Evolutionary conservation across 2,888 invertebrate species (phyloP), one percentile per base, ranked within the genome.

Genomic region (Orthosia cruda): DNA sequence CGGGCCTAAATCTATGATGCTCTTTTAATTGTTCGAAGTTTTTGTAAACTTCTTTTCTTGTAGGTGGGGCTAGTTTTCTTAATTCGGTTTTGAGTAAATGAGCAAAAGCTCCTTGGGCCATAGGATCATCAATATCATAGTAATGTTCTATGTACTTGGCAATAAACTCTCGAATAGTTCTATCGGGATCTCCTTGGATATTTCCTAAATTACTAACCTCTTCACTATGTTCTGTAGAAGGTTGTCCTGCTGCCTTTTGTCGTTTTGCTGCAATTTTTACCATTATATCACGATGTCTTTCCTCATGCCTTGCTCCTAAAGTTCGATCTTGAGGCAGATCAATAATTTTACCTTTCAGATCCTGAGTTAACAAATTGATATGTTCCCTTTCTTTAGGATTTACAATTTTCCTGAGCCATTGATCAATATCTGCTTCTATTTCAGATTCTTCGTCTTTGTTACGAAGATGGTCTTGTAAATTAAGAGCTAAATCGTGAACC

Each of bases 111-210:
- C 87, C 87, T 80, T 88, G 89, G 18, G 91, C 89, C 69, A 93
- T 77, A 5, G 89, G 82, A 75, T 94, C 93, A 49, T 91, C 91
- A 52, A 90, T 86, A 71, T 91, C 89, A 72, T 91, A 91, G 65
- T 91, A 91, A 45, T 92, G 90, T 81, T 93, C 89, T 65, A 94
- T 90, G 67, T 87, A 95, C 77, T 91, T 94, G 2, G 83, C 74
- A 50, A 95, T 89, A 57, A 91, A 91, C 55, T 93, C 88, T 84
- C 90, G 89, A 73, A 94, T 89, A 16, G 89, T 91, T 47, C 73
- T 81, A 74, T 94, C 92, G 13, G 84, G 70, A 52, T 91, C 89
- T 59, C 78, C 86, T 77, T 77, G 70, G 11, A 77, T 69, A 59
- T 83, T 85, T 4, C 85, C 83, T 23, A 82, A 3, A 16, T 83